Base-by-base conservation (phyloP, 2,113 vertebrate genomes). In the Pionites leucogaster region DNA sequence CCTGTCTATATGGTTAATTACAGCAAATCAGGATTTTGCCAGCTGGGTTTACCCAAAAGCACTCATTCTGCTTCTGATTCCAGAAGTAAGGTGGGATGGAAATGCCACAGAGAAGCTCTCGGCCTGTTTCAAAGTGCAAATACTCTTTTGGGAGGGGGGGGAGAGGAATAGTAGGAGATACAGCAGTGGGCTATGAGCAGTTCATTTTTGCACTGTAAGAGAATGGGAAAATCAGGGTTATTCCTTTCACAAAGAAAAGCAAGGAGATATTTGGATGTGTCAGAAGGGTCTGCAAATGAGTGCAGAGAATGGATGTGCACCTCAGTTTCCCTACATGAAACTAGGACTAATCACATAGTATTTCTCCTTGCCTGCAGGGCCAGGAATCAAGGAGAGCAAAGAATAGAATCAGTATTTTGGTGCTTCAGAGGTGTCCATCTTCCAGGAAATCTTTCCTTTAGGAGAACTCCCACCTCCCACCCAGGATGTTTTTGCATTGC, bases 281-380 rank as follows among this genome's bases (percentile, higher is more conserved):
- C 57, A 72, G 82, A 64, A 80, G 10, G 50, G 23, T 49, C 49
- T n/a, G 23, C 5, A 60, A 49, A 15, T 39, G 14, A 19, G 33
- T 39, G 9, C 44, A 69, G 62, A 5, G 44, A 65, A 49, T 9
- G 15, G 3, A 6, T 28, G 24, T 0, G 5, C 20, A 17, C 44
- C 37, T 91, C 60, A 11, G 17, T n/a, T 77, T 88, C 33, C 52
- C 33, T 72, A 1, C 25, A 24, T 33, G 15, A 52, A 62, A 24
- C 8, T 18, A 39, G 15, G 20, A 55, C 35, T 35, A 23, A 29
- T n/a, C 22, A 8, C 1, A 0, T 16, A 33, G 12, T 6, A 42
- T 44, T 69, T 50, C 41, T 79, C 33, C 29, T 62, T 20, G 2
- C 5, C 24, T 15, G 15, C 25, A 62, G 28, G 31, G 14, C 31